phyloP scores from a whole-genome alignment of 2,113 vertebrate species.

The Cervus canadensis region DNA sequence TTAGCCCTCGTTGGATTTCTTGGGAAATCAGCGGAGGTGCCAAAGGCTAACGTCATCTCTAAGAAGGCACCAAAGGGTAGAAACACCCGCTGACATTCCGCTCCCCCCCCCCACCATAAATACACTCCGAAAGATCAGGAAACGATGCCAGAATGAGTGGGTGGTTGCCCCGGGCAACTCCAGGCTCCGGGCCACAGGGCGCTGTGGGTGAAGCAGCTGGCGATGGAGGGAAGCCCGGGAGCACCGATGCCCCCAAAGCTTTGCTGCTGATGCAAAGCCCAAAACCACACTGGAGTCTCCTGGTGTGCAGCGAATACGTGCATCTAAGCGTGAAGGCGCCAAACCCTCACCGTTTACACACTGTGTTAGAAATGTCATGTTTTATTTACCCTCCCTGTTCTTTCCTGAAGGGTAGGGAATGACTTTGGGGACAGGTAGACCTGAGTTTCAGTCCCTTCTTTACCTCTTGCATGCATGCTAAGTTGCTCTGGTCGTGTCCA shows the following conservation, averaged over 20 bases:
- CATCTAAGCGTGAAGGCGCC: background rate
- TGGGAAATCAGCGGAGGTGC: background rate
- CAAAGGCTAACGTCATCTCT: background rate
- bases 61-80: background rate
- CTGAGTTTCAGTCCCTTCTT: background rate
- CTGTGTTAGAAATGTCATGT: background rate
- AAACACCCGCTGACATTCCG: background rate
- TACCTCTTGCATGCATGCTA: background rate
- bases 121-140: background rate
- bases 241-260: background rate
- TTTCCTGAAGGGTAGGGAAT: background rate
- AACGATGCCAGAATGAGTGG: background rate
- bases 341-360: background rate
- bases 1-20: background rate
- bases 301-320: background rate
- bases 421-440: background rate
- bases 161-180: background rate
- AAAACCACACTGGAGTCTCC: background rate
- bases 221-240: background rate
- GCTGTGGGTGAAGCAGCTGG: background rate
- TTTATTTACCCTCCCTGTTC: background rate
- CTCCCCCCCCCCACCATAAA: accelerated
- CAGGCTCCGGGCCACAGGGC: background rate
- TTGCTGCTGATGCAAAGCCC: background rate
- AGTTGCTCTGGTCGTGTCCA: background rate